Conservation (phyloP, 2,797 vertebrate species). For the Dromococcyx pavoninus region DNA sequence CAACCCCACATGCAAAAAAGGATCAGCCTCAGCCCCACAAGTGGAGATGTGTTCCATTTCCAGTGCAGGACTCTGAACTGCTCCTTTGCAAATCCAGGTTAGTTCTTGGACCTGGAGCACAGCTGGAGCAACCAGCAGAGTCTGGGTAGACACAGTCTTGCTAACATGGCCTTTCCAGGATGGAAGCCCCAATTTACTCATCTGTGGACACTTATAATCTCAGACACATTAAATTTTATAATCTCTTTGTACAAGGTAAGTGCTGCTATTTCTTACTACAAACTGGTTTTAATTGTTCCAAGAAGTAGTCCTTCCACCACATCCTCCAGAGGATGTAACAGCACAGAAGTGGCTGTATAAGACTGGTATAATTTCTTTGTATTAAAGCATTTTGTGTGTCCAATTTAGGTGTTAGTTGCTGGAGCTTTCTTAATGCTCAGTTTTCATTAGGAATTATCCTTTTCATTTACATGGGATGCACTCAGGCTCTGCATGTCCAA, state of each 20-base stretch:
- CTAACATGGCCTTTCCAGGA: too few species aligned
- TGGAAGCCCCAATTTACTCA: neutral
- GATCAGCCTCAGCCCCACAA: neutral
- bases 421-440: neutral
- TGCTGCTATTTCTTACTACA: fast-evolving
- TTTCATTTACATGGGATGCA: neutral
- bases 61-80: fast-evolving
- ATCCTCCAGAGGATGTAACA: fast-evolving
- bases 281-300: neutral
- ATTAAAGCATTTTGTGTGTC: neutral
- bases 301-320: neutral
- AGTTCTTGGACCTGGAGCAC: neutral
- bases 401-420: neutral
- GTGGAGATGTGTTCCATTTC: neutral
- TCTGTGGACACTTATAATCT: fast-evolving
- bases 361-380: neutral
- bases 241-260: neutral
- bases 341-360: too few species aligned
- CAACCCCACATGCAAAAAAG: too few species aligned
- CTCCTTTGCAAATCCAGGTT: neutral
- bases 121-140: neutral
- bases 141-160: too few species aligned
- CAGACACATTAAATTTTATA: fast-evolving
- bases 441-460: neutral
- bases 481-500: fast-evolving